Percentiles rank a stretch among this genome's conserved stretches.
phyloP scores from a whole-genome alignment of 1,140 invertebrate species.

The Psix sp. region DNA sequence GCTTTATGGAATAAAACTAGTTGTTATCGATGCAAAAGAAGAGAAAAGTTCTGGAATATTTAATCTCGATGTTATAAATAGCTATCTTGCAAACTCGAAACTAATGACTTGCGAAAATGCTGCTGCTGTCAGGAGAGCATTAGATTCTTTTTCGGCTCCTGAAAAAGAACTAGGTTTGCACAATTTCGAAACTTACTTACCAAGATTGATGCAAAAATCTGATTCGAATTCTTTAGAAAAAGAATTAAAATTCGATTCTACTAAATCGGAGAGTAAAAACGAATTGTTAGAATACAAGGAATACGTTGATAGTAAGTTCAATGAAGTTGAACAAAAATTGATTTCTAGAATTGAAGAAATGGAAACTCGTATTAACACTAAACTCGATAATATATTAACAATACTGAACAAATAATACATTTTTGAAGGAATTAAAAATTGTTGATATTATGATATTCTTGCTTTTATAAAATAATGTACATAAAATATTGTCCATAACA shows the following conservation, averaged over 20 bases:
- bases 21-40: constrained; percentile 61
- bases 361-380: constrained; percentile 64
- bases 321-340: constrained; percentile 68
- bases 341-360: constrained; percentile 64
- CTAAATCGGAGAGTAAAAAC: no score
- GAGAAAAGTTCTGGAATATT: constrained; percentile 55
- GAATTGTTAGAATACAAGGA: constrained; percentile 15
- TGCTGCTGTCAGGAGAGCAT: constrained; percentile 48
- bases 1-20: constrained; percentile 73
- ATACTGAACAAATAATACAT: constrained; percentile 26
- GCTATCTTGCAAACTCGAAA: constrained; percentile 60
- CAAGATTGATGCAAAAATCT: constrained; percentile 31
- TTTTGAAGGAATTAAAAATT: constrained; percentile 9
- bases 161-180: constrained; percentile 40
- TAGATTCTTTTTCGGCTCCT: constrained; percentile 40
- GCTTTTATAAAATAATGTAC: no score
- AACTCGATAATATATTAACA: constrained; percentile 68
- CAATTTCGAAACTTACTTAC: constrained; percentile 45
- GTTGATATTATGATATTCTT: constrained; percentile 15
- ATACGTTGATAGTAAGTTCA: constrained; percentile 70
- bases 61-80: constrained; percentile 65
- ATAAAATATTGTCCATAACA: neutral
- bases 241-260: neutral
- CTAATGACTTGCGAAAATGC: constrained; percentile 26
- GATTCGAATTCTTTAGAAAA: constrained; percentile 11